Evolutionary conservation across 2,113 vertebrate species (phyloP).

Genomic region (Microcebus jonahi): DNA sequence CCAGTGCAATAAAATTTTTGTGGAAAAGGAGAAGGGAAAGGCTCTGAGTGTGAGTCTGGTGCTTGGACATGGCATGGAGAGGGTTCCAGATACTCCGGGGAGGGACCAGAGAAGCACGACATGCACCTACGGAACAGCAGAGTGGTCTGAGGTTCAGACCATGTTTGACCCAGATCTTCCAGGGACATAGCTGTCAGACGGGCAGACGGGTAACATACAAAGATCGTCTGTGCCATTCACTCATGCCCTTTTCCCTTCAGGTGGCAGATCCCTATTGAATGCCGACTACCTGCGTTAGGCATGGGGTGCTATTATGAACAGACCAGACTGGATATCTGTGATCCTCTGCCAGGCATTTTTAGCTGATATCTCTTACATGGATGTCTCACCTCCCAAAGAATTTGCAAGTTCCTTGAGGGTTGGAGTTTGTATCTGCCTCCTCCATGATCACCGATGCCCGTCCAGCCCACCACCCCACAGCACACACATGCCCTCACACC

Average conservation of each 20-base stretch:
- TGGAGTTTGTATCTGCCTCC: background rate
- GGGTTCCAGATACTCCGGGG: background rate
- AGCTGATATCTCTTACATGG: background rate
- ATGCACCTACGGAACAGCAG: background rate
- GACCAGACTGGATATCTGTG: background rate
- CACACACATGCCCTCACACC: background rate
- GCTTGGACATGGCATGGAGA: background rate
- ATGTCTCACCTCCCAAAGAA: background rate
- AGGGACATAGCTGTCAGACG: background rate
- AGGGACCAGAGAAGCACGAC: background rate
- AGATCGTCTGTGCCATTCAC: background rate
- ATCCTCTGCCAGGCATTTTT: background rate
- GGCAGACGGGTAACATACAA: background rate
- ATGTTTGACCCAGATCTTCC: background rate
- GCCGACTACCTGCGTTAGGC: background rate
- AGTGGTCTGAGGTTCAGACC: background rate
- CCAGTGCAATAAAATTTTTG: background rate
- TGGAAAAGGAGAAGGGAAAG: background rate
- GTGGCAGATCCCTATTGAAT: background rate
- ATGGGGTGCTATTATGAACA: background rate
- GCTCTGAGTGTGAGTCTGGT: background rate
- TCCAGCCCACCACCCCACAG: too few species aligned
- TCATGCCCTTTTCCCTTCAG: background rate
- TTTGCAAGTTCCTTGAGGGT: background rate
- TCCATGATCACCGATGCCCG: accelerated